Evolutionary conservation across 1,140 invertebrate species (phyloP).

Genomic region (Hyposmocoma kahamanoa): DNA sequence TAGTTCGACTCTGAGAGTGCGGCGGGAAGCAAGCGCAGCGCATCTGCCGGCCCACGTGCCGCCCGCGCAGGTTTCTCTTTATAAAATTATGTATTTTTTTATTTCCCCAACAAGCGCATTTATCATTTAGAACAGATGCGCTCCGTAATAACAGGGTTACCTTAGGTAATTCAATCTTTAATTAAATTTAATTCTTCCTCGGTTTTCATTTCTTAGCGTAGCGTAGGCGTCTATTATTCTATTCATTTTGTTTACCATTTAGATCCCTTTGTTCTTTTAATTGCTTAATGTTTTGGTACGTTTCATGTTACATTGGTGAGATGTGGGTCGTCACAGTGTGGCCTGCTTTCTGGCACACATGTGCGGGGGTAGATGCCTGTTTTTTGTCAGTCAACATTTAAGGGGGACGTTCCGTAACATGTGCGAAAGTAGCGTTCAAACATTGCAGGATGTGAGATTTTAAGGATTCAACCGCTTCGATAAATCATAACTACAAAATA

Average conservation of each 20-base stretch:
- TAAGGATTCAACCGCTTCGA: conserved; percentile 32
- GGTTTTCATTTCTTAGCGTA: conserved; percentile 19
- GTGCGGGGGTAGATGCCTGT: conserved; percentile 50
- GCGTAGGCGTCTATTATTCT: conserved; percentile 13
- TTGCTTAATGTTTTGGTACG: conserved; percentile 9
- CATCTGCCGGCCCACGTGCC: conserved; percentile 70
- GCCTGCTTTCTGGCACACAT: conserved; percentile 40
- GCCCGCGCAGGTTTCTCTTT: conserved; percentile 50
- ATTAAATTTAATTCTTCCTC: conserved; percentile 51
- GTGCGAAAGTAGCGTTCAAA: conserved; percentile 44
- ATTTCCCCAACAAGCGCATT: conserved; percentile 45
- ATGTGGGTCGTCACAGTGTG: conserved; percentile 23
- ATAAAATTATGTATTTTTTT: conserved; percentile 48
- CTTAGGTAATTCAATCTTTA: conserved; percentile 48
- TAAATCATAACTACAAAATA: conserved; percentile 20
- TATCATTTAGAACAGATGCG: conserved; percentile 62
- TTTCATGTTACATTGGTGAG: conserved; percentile 3
- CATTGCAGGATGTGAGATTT: conserved; percentile 37
- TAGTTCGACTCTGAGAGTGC: conserved; percentile 33
- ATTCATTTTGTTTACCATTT: conserved; percentile 29
- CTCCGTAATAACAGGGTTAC: conserved; percentile 52
- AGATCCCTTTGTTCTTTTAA: conserved; percentile 18
- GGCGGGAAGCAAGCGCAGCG: conserved; percentile 40
- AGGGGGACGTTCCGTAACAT: conserved; percentile 54
- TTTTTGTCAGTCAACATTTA: conserved; percentile 62